Evolutionary conservation across 2,797 vertebrate species (phyloP).

Genomic region (Propithecus deckenii): DNA sequence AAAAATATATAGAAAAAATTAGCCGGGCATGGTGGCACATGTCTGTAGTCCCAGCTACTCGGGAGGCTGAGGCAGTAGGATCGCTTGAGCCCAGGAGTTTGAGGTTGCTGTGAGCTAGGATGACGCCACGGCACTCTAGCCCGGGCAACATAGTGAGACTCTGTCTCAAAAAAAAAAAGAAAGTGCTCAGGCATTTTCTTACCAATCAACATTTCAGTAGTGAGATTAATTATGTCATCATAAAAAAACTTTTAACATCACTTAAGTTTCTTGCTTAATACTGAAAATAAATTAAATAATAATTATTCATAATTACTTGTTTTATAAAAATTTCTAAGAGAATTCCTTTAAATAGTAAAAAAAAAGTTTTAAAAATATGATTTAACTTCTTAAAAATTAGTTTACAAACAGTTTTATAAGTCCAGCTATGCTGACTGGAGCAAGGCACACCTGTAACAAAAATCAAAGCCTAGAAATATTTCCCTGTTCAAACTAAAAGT

Average conservation of each 20-base stretch:
- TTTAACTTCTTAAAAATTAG: conserved; percentile 32
- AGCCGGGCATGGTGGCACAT: too few relatives aligned
- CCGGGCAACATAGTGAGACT: too few relatives aligned
- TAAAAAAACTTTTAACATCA: neutral
- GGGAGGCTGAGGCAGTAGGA: too few relatives aligned
- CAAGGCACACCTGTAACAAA: neutral
- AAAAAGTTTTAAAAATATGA: neutral
- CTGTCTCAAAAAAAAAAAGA: neutral
- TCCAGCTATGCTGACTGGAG: neutral
- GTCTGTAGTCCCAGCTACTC: too few relatives aligned
- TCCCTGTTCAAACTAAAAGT: neutral
- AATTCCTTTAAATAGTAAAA: conserved; percentile 33
- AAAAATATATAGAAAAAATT: too few relatives aligned
- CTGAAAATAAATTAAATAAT: neutral
- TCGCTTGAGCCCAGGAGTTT: too few relatives aligned
- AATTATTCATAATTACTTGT: neutral
- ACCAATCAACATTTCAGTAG: neutral
- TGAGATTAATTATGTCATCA: neutral
- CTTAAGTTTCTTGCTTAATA: conserved; percentile 39
- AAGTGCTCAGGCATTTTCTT: neutral
- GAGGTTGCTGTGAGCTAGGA: too few relatives aligned
- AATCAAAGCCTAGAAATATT: neutral
- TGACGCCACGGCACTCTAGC: too few relatives aligned
- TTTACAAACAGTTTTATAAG: neutral
- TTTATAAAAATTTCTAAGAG: neutral